Base-by-base conservation (phyloP, 2,797 vertebrate species). In the Gallinago nigripennis region DNA sequence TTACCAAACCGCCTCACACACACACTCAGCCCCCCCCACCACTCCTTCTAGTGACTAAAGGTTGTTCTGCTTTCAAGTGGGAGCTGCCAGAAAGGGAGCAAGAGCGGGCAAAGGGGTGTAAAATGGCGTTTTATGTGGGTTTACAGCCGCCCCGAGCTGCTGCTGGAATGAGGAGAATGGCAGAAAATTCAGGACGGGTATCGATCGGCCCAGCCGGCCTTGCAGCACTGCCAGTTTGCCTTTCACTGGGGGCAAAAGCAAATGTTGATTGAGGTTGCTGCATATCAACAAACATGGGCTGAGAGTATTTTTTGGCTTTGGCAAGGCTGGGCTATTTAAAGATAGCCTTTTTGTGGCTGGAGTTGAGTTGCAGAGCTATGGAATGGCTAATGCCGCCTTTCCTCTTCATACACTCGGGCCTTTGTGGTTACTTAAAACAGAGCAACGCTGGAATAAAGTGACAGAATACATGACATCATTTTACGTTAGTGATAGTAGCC, bases 191-290 rank as follows among this genome's bases (percentile, higher is more conserved):
- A 53, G 90, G 86, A 50, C 18, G 2, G 78, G 66, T n/a, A 96
- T 94, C 28, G 96, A 96, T 93, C 91, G 79, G 68, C 63, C 51
- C 11, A 0, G n/a, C 84, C 8, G 96, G 89, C 95, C 92, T 96
- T 94, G 95, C 78, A 4, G 84, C 82, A 1, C 4, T 58, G 92
- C 89, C 91, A 66, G 91, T 87, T 91, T 73, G 94, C 79, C 84
- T 87, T 95, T 56, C 19, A n/a, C 90, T 78, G 86, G 53, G 63
- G 5, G 45, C 91, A 80, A 94, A 91, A 96, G 95, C 66, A 89
- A 94, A 96, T 96, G 95, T 96, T 97, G 94, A 75, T 85, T 35
- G 82, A 97, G 95, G 72, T 95, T 95, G 88, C 94, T 80, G 93
- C 92, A 73, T 8, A 46, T 24, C 82, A 71, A 82, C 88, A 93